These are phyloP conservation scores for Mizuhopecten yessoensis DNA, from an alignment of 1,140 invertebrate species.

Conservation along the genomic window DNA sequence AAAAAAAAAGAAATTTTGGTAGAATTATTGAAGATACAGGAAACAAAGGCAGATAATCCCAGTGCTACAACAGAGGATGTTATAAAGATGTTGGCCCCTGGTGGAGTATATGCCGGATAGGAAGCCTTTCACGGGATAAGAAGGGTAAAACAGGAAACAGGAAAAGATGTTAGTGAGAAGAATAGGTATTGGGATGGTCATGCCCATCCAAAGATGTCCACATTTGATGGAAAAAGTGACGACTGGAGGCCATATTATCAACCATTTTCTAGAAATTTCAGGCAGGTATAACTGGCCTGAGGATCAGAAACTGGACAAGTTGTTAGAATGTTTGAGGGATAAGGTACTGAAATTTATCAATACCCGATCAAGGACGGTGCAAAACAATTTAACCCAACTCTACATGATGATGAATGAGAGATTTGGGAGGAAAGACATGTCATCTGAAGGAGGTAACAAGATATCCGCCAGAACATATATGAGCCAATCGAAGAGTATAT, in stretches of 20 bases:
- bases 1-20: too few species aligned
- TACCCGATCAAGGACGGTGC: neutral
- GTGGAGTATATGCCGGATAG: too few species aligned
- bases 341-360: constrained; percentile 50
- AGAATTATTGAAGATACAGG: too few species aligned
- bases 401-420: constrained; percentile 37
- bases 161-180: too few species aligned
- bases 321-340: constrained; percentile 46
- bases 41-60: too few species aligned
- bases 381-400: constrained; percentile 29
- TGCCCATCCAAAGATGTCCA: constrained; percentile 45
- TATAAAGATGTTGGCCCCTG: too few species aligned
- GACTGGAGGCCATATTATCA: constrained; percentile 47
- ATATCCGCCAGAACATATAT: too few species aligned
- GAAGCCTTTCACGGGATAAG: too few species aligned
- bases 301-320: constrained; percentile 45
- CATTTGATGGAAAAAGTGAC: constrained; percentile 40
- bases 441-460: too few species aligned
- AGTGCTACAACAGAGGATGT: too few species aligned
- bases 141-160: too few species aligned
- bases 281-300: constrained; percentile 46
- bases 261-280: constrained; percentile 45
- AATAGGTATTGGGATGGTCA: too few species aligned
- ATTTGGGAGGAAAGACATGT: constrained; percentile 45
- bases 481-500: constrained; percentile 47